Evolutionary conservation across 2,797 vertebrate species (phyloP).

Genomic region (Poecilia velifera): DNA sequence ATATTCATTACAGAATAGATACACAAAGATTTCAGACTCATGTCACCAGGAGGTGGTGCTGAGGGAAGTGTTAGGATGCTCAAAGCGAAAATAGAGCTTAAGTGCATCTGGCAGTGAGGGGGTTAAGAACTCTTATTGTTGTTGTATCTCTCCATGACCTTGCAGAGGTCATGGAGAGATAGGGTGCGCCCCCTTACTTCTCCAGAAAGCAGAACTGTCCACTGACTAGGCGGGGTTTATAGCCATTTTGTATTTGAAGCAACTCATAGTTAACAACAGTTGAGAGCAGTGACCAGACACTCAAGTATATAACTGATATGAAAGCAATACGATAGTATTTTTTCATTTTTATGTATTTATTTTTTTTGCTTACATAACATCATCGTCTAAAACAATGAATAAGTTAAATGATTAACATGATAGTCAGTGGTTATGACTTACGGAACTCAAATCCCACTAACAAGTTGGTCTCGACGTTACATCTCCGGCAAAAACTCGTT

Average conservation of each 20-base stretch:
- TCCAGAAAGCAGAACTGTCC: not conserved
- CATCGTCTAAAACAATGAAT: not conserved
- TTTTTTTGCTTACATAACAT: not conserved
- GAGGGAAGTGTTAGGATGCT: no score
- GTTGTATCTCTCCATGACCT: not conserved
- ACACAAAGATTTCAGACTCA: no score
- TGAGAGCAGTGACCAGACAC: no score
- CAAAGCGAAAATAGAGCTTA: no score
- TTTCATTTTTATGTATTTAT: no score
- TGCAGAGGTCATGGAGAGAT: not conserved
- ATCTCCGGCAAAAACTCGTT: not conserved
- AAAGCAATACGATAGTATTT: not conserved
- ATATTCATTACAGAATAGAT: no score
- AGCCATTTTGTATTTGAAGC: not conserved
- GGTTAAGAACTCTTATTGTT: not conserved
- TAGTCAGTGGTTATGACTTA: not conserved
- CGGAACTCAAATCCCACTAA: not conserved
- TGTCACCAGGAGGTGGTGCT: no score
- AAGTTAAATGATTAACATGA: not conserved
- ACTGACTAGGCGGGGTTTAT: not conserved
- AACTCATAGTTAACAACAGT: no score
- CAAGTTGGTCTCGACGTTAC: not conserved
- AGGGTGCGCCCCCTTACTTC: not conserved
- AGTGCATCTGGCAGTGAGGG: no score
- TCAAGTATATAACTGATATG: not conserved